These are phyloP conservation scores for Bombyx huttoni DNA, from an alignment of 2,888 invertebrate species.

Conservation along the genomic window DNA sequence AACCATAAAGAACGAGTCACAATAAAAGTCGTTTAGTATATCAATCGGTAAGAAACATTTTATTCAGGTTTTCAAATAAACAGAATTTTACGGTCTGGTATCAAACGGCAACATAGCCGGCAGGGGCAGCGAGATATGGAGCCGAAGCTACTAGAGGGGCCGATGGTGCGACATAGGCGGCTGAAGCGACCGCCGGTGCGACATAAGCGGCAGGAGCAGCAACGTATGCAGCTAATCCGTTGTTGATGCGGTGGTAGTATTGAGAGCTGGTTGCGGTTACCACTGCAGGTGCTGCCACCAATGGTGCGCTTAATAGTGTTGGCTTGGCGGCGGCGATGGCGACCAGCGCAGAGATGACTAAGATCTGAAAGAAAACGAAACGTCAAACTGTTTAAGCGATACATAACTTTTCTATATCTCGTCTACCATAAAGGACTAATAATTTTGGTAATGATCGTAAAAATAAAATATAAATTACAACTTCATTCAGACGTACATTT, in stretches of 20 bases:
- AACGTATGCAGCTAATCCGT: constrained; percentile 56
- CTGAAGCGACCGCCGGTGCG: constrained; percentile 22
- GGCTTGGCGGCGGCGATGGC: constrained; percentile 51
- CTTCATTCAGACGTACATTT: no score
- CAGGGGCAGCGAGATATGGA: constrained; percentile 22
- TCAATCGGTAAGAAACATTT: constrained; percentile 4
- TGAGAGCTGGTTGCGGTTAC: constrained; percentile 79
- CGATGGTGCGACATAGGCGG: constrained; percentile 26
- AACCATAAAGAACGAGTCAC: background rate
- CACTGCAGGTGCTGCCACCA: constrained; percentile 54
- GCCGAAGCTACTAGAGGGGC: constrained; percentile 27
- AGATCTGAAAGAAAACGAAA: constrained; percentile 28
- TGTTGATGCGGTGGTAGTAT: constrained; percentile 77
- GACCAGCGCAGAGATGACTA: constrained; percentile 43
- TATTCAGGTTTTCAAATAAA: constrained; percentile 28
- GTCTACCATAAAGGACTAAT: no score
- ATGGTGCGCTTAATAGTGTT: constrained; percentile 33
- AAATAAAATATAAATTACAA: no score
- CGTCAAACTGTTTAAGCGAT: background rate
- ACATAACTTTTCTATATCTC: no score
- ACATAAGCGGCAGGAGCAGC: constrained; percentile 51
- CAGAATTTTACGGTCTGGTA: background rate
- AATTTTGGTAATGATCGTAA: no score
- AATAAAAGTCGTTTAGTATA: background rate
- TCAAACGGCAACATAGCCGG: constrained; percentile 26